phyloP scores from a whole-genome alignment of 1,140 invertebrate genomes.

The Solen grandis region DNA sequence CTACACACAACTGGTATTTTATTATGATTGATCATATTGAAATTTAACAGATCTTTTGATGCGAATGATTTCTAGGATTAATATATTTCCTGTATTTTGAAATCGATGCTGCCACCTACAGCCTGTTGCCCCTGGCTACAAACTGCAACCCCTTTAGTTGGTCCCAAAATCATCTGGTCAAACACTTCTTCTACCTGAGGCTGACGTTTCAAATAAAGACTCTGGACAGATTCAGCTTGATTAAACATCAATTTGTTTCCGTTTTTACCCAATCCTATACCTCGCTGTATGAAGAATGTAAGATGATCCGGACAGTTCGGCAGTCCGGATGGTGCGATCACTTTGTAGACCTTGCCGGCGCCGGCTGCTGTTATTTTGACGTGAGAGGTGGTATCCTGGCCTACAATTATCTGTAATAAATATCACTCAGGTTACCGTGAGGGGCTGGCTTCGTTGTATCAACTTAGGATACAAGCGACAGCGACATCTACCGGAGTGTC shows the following conservation, averaged over 20 bases:
- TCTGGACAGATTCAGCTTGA: not conserved
- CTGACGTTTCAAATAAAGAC: too few relatives aligned
- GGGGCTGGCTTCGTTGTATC: not conserved
- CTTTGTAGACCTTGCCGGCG: too few relatives aligned
- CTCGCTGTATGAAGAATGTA: not conserved
- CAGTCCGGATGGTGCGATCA: not conserved
- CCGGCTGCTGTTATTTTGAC: not conserved
- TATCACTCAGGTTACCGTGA: not conserved
- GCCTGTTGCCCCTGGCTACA: too few relatives aligned
- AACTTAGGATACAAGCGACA: not conserved
- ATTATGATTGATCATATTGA: too few relatives aligned
- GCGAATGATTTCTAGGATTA: too few relatives aligned
- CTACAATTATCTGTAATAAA: not conserved
- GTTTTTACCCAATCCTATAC: not conserved
- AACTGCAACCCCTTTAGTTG: too few relatives aligned
- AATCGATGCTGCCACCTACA: too few relatives aligned
- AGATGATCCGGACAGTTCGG: not conserved
- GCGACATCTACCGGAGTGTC: not conserved
- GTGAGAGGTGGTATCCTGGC: not conserved
- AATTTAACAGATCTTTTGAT: too few relatives aligned
- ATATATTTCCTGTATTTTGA: too few relatives aligned
- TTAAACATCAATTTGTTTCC: not conserved
- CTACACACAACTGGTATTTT: too few relatives aligned
- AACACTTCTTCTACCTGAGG: too few relatives aligned
- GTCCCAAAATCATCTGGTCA: too few relatives aligned